Base-by-base conservation (phyloP, 2,797 vertebrate species). In the Malacoctenus gilli region DNA sequence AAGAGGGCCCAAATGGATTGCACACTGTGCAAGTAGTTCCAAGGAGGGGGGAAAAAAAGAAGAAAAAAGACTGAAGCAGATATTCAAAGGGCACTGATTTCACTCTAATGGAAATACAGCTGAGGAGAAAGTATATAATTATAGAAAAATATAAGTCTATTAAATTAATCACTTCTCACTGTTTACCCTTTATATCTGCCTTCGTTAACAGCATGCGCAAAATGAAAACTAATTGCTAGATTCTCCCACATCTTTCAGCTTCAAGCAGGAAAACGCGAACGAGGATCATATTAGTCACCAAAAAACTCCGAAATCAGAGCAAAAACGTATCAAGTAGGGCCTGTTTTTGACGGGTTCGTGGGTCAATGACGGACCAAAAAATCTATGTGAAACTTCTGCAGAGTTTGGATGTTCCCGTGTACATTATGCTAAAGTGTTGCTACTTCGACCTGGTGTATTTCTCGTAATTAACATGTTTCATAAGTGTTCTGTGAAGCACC, bases 1-100 rank as follows among this genome's bases (percentile, higher is more conserved):
- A 85, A 80, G 87, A 81, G 76, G 76, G 55, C 80, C 79, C 84
- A 82, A 87, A 87, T 87, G 84, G 72, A 80, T 85, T 79, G 71
- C 81, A 74, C 75, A 80, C 81, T 82, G 75, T 75, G 80, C 75
- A 68, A 75, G 65, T 30, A 68, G 63, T 84, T 80, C 35, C 51
- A 20, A 53, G 53, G 35, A 62, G 9, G 25, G 23, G n/a, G 23
- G 8, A 25, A 68, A 37, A 8, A 10, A 10, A 40, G 23, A 38
- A 39, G 4, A 10, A 19, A 32, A 52, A 75, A 74, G 59, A 66
- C 39, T 67, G 54, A 48, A 63, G 77, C 55, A 78, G 57, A 84
- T 60, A 80, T 80, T 78, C 65, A 80, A 66, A 72, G 48, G 53
- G 55, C 79, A 68, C 53, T 68, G 54, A 58, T 70, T 56, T 72